These are phyloP conservation scores for Syrmaticus mikado DNA, from an alignment of 2,113 vertebrate genomes.

Conservation along the genomic window DNA sequence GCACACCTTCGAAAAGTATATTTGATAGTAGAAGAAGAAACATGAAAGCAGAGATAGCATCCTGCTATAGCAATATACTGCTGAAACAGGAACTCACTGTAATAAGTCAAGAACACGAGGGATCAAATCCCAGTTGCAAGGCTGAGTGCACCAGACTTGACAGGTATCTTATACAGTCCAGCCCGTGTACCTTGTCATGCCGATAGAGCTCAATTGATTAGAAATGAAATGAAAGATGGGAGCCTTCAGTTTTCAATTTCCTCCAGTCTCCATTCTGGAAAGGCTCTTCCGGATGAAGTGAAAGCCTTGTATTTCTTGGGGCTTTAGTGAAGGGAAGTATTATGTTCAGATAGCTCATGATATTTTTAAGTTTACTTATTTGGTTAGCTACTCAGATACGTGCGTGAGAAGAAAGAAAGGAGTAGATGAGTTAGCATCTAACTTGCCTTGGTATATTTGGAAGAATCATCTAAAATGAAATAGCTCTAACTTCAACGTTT, in stretches of 20 bases:
- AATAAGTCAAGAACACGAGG: background rate
- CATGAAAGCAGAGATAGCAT: background rate
- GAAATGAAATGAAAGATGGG: background rate
- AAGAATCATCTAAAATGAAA: background rate
- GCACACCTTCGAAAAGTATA: background rate
- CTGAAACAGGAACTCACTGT: background rate
- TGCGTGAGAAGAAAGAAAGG: background rate
- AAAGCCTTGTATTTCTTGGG: background rate
- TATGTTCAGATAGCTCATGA: background rate
- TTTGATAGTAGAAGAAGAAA: background rate
- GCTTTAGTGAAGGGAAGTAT: background rate
- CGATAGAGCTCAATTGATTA: background rate
- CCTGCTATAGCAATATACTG: background rate
- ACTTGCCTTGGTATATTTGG: background rate
- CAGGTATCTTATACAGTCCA: background rate
- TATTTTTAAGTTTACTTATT: background rate
- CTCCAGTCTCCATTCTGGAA: background rate
- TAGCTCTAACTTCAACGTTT: background rate
- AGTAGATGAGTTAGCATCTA: background rate
- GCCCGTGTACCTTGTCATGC: background rate
- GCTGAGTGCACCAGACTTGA: background rate
- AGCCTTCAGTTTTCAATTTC: constrained; percentile 4
- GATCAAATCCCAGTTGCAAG: background rate
- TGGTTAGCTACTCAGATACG: background rate
- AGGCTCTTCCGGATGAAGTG: background rate